Evolutionary conservation across 1,140 invertebrate genomes (phyloP).

Genomic region (Zaprionus taronus): DNA sequence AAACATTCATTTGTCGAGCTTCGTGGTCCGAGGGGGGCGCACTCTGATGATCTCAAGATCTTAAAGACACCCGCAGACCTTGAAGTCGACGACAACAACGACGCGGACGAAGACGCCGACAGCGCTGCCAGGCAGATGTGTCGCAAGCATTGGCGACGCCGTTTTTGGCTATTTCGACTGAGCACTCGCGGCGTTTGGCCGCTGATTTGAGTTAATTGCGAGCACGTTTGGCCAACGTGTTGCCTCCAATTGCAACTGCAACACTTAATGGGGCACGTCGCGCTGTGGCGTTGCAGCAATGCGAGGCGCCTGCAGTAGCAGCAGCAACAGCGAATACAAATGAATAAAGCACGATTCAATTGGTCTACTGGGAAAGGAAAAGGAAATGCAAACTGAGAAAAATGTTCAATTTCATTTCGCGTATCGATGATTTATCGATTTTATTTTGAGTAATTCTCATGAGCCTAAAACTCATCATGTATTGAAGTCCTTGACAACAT

Average conservation of each 20-base stretch:
- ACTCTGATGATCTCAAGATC: constrained; percentile 23
- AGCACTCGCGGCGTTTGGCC: constrained; percentile 36
- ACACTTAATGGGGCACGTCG: constrained; percentile 41
- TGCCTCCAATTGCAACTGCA: constrained; percentile 55
- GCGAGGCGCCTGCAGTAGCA: constrained; percentile 7
- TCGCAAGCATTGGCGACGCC: constrained; percentile 28
- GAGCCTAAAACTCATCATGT: too few relatives aligned
- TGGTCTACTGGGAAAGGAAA: constrained; percentile 10
- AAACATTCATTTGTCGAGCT: constrained; percentile 35
- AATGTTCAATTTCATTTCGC: background rate
- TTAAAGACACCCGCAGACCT: constrained; percentile 45
- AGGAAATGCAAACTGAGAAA: background rate
- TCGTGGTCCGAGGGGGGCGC: background rate
- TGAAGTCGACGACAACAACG: constrained; percentile 22
- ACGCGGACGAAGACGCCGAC: constrained; percentile 1
- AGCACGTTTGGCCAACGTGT: constrained; percentile 45
- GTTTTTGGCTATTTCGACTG: background rate
- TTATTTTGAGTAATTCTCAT: too few relatives aligned
- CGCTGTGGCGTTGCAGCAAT: constrained; percentile 24
- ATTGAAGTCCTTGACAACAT: constrained; percentile 78
- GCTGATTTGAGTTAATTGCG: constrained; percentile 33
- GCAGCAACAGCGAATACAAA: constrained; percentile 8
- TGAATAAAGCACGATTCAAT: constrained; percentile 28
- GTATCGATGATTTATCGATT: background rate
- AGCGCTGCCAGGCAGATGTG: constrained; percentile 30